Percentiles rank a stretch among this genome's conserved stretches.
Conservation (phyloP, 2,113 vertebrate genomes). For the Festucalex cinctus region DNA sequence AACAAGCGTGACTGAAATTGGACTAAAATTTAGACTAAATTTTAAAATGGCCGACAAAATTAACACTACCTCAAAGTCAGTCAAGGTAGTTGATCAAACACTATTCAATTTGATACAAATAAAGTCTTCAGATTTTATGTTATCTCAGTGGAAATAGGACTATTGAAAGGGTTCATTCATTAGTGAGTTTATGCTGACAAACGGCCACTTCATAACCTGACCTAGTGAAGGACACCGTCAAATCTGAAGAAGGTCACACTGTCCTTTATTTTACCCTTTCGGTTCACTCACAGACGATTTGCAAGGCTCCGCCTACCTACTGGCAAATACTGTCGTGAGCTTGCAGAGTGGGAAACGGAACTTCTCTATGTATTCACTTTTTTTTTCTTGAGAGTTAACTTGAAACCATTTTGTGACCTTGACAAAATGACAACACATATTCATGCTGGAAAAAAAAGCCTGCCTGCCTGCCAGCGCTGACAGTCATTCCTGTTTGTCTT, state of each 20-base stretch:
- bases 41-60: too few species aligned
- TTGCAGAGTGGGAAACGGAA: background rate
- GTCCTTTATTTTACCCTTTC: background rate
- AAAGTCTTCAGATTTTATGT: background rate
- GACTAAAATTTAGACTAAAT: too few species aligned
- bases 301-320: background rate
- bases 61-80: too few species aligned
- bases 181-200: background rate
- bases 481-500: conserved; percentile 14
- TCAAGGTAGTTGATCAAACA: background rate
- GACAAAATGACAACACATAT: conserved; percentile 34
- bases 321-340: background rate
- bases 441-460: conserved; percentile 4
- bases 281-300: background rate
- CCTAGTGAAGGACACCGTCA: conserved; percentile 51
- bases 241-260: background rate
- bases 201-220: conserved; percentile 17
- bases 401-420: conserved; percentile 40
- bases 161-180: background rate
- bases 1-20: too few species aligned
- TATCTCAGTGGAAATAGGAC: background rate
- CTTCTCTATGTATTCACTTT: background rate
- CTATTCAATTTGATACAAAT: background rate
- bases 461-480: conserved; percentile 26
- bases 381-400: background rate